Percentiles rank a stretch among this genome's conserved stretches.
Evolutionary conservation across 2,888 invertebrate genomes (phyloP).

Genomic region (Rhyacophila evoluta): DNA sequence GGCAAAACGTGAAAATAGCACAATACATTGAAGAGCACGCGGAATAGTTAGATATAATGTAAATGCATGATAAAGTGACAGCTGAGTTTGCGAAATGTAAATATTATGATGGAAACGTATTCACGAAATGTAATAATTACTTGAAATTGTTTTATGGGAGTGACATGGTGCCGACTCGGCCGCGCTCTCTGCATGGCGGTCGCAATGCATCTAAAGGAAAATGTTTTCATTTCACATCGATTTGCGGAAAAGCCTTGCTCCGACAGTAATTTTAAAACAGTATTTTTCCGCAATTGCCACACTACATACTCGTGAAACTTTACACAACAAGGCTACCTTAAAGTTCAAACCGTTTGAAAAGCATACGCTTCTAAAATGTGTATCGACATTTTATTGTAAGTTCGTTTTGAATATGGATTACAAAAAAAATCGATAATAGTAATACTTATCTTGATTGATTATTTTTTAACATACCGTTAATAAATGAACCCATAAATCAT

Average conservation of each 20-base stretch:
- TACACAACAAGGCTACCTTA: too few relatives aligned
- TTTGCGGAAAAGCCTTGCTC: not conserved
- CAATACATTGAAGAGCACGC: not conserved
- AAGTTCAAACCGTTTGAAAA: too few relatives aligned
- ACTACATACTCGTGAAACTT: too few relatives aligned
- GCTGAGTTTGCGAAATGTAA: not conserved
- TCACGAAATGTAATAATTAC: not conserved
- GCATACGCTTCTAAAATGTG: too few relatives aligned
- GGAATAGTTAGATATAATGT: not conserved
- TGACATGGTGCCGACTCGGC: not conserved
- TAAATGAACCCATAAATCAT: too few relatives aligned
- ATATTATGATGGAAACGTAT: not conserved
- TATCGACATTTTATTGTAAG: too few relatives aligned
- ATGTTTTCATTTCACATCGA: not conserved
- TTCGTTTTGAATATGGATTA: too few relatives aligned
- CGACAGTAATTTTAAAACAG: too few relatives aligned
- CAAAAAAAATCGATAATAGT: too few relatives aligned
- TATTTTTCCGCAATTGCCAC: too few relatives aligned
- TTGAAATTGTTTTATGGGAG: not conserved
- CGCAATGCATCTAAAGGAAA: not conserved
- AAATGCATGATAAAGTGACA: not conserved
- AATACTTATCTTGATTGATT: too few relatives aligned
- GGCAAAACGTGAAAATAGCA: not conserved
- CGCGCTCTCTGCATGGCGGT: not conserved
- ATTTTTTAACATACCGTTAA: too few relatives aligned